Evolutionary conservation across 2,888 invertebrate genomes (phyloP).

Genomic region (Tachina lurida): DNA sequence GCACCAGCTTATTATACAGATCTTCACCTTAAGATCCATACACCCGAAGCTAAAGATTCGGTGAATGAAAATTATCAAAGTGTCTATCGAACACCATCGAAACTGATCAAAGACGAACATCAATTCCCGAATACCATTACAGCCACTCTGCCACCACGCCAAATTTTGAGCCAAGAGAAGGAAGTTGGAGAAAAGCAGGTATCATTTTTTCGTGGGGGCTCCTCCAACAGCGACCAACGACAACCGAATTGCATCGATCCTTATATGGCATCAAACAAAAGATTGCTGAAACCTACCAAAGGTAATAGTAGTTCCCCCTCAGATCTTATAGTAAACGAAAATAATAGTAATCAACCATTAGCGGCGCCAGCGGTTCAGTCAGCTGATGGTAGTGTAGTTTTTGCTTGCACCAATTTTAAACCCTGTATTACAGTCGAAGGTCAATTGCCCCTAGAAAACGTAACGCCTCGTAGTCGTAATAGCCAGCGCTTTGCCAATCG

Average conservation of each 20-base stretch:
- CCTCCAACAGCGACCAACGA: constrained; percentile 62
- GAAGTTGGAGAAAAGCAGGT: constrained; percentile 19
- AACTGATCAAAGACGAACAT: constrained; percentile 79
- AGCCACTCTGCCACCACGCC: constrained; percentile 74
- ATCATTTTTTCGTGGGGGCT: constrained; percentile 73
- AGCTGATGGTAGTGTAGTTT: constrained; percentile 75
- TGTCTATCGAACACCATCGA: constrained; percentile 81
- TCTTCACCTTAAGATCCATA: constrained; percentile 80
- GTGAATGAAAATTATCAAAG: constrained; percentile 82
- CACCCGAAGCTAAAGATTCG: constrained; percentile 78
- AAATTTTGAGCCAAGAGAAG: constrained; percentile 37
- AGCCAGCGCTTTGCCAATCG: constrained; percentile 79
- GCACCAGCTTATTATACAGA: constrained; percentile 81
- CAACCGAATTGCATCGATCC: constrained; percentile 62
- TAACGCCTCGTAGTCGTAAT: constrained; percentile 75
- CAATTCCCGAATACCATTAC: constrained; percentile 79
- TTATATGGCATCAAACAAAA: constrained; percentile 76
- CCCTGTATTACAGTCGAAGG: constrained; percentile 46
- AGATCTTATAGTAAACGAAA: constrained; percentile 46
- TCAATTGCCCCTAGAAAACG: constrained; percentile 23
- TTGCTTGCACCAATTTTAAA: constrained; percentile 71
- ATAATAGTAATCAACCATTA: constrained; percentile 52
- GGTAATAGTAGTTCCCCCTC: constrained; percentile 75
- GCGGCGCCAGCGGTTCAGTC: constrained; percentile 41
- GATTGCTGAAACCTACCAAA: constrained; percentile 78